These are phyloP conservation scores for Dipus sagitta DNA, from an alignment of 2,797 vertebrate species.

Conservation along the genomic window DNA sequence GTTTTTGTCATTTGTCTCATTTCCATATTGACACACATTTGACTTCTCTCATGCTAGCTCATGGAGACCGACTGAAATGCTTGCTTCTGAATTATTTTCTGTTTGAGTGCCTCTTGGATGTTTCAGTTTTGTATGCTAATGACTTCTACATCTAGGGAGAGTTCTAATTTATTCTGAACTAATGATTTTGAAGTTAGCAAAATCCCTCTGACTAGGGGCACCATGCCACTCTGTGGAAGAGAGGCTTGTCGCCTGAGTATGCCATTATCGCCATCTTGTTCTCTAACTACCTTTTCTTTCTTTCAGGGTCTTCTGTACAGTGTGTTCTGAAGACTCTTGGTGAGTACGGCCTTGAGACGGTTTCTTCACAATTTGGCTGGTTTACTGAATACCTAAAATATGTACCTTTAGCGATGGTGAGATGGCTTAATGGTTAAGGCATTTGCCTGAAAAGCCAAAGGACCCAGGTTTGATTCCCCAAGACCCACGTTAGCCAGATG, in stretches of 20 bases:
- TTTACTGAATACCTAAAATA: constrained; percentile 43
- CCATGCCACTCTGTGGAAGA: background rate
- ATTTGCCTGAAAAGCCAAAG: too few relatives aligned
- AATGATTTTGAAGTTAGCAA: constrained; percentile 2
- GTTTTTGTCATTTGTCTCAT: background rate
- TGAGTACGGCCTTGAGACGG: background rate
- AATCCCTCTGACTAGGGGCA: background rate
- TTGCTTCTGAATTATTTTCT: constrained; percentile 38
- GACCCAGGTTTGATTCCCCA: too few relatives aligned
- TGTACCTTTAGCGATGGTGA: background rate
- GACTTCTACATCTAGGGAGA: background rate
- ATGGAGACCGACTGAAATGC: background rate
- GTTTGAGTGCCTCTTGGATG: constrained; percentile 1
- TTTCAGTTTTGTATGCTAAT: constrained; percentile 45
- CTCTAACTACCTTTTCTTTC: background rate
- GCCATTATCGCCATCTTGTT: too few relatives aligned
- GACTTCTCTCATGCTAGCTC: background rate
- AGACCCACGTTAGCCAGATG: too few relatives aligned
- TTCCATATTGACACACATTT: background rate
- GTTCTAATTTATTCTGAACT: constrained; percentile 31
- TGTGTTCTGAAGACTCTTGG: background rate
- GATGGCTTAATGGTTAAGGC: too few relatives aligned
- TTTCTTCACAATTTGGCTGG: background rate
- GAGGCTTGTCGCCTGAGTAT: background rate
- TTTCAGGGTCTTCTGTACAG: background rate